Base-by-base conservation (phyloP, 2,888 invertebrate genomes). In the Watsonalla binaria region DNA sequence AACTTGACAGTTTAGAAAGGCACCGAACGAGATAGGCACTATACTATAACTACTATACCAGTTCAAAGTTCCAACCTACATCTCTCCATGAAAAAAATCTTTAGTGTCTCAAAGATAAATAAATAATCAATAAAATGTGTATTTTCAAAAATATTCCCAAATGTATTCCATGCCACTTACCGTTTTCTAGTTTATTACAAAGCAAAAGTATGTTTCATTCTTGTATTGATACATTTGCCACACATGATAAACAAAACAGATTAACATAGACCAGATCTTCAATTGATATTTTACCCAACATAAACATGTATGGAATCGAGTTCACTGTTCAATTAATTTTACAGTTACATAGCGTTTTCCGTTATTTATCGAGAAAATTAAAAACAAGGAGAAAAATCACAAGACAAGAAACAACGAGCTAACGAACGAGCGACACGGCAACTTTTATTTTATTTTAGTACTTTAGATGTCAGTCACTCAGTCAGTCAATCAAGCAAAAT, bases 161-260 rank as follows among this genome's bases (percentile, higher is more conserved):
- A 64, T 64, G 62, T 66, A 73, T 70, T 65, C 60, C 60, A 70
- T 55, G 64, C 60, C 56, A 84, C 89, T 86, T 86, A 90, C 89
- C 84, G 78, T 77, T 83, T 78, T 78, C 74, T 74, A 79, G 72
- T 75, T 79, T 75, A 80, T 67, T 84, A 81, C 71, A 80, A 81
- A 72, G 76, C 77, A 71, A 76, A 85, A 83, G 82, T 86, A 82
- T 86, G 87, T 86, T 87, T 86, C 86, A 84, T 89, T 82, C 80
- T 86, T 70, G 76, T 85, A 74, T 84, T 88, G 72, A 81, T 80
- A 76, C 78, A 76, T 84, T 82, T 84, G 82, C 78, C 80, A 83
- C 88, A 88, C 87, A 88, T 85, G 79, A 75, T 84, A 72, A 63
- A 75, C 74, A 74, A 72, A 63, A 75, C 74, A 74, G 63, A 71